Evolutionary conservation across 37 sponge, comb jelly and placozoan genomes (phyloP).

Genomic region (Cliona cf. orientalis): DNA sequence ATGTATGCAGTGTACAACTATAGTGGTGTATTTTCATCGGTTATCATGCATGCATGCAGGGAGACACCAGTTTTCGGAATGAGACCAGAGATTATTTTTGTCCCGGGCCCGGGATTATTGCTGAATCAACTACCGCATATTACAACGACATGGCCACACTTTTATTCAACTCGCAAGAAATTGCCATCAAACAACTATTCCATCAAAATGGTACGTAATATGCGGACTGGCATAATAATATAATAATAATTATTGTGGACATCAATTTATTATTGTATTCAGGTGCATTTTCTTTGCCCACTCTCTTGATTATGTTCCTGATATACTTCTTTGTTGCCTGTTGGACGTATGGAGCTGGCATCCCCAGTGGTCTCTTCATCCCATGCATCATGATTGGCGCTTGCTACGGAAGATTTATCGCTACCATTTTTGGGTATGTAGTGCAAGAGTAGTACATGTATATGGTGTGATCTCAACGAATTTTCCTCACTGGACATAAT

Average conservation of each 20-base stretch:
- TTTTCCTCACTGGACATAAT: too few relatives aligned
- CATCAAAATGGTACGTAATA: conserved; percentile 75
- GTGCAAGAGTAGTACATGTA: too few relatives aligned
- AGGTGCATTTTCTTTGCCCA: conserved; percentile 57
- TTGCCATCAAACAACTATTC: conserved; percentile 89
- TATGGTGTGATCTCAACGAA: too few relatives aligned
- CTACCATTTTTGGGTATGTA: conserved; percentile 57
- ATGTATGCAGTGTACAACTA: too few relatives aligned
- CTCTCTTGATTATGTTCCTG: conserved; percentile 21
- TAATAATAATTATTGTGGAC: too few relatives aligned
- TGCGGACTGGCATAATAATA: too few relatives aligned
- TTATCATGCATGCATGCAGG: too few relatives aligned
- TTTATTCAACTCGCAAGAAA: conserved; percentile 83
- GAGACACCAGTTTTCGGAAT: conserved; percentile 27
- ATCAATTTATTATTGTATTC: background rate
- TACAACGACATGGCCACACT: conserved; percentile 91
- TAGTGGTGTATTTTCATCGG: too few relatives aligned
- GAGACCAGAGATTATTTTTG: conserved; percentile 63
- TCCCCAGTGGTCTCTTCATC: conserved; percentile 96
- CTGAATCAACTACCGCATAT: conserved; percentile 4
- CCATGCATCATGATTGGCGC: conserved; percentile 94
- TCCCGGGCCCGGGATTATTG: conserved; percentile 14
- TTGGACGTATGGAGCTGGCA: conserved; percentile 95
- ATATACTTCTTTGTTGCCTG: conserved; percentile 83
- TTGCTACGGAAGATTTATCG: conserved; percentile 84